These are phyloP conservation scores for Ammospiza maritima DNA, from an alignment of 2,797 vertebrate genomes.

Conservation along the genomic window DNA sequence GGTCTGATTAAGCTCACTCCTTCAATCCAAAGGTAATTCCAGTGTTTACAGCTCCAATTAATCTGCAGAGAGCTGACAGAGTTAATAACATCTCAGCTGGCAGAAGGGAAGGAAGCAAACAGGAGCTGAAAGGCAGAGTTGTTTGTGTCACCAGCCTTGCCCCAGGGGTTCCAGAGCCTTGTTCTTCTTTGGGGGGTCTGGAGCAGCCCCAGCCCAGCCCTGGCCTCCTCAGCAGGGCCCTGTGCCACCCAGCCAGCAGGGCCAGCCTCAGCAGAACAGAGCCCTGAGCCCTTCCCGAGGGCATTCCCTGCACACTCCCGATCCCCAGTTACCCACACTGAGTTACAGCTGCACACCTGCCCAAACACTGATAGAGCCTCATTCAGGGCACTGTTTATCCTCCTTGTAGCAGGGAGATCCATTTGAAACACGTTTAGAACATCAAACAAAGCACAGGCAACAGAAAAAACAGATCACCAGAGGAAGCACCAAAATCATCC, in stretches of 20 bases:
- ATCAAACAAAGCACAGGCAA: constrained; percentile 2
- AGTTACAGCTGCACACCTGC: neutral
- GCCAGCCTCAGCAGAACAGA: neutral
- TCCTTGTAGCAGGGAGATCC: neutral
- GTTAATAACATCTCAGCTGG: neutral
- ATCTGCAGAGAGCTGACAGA: constrained; percentile 22
- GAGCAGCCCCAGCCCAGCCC: neutral
- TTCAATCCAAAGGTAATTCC: neutral
- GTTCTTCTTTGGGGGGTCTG: neutral
- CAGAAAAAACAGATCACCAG: neutral
- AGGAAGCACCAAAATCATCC: neutral
- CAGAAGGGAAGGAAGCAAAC: neutral
- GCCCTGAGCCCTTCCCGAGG: neutral
- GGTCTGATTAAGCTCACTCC: neutral
- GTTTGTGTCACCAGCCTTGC: neutral
- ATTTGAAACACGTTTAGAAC: neutral
- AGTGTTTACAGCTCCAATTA: neutral
- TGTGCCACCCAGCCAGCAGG: too few relatives aligned
- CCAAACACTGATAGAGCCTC: neutral
- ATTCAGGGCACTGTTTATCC: neutral
- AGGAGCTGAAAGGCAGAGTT: neutral
- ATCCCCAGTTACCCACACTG: rapidly evolving
- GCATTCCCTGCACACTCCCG: neutral
- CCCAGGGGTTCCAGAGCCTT: neutral
- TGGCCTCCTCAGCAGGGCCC: neutral